Evolutionary conservation across 35 echinoderm and acorn worm genomes (phyloP).

Genomic region (Eucidaris tribuloides): DNA sequence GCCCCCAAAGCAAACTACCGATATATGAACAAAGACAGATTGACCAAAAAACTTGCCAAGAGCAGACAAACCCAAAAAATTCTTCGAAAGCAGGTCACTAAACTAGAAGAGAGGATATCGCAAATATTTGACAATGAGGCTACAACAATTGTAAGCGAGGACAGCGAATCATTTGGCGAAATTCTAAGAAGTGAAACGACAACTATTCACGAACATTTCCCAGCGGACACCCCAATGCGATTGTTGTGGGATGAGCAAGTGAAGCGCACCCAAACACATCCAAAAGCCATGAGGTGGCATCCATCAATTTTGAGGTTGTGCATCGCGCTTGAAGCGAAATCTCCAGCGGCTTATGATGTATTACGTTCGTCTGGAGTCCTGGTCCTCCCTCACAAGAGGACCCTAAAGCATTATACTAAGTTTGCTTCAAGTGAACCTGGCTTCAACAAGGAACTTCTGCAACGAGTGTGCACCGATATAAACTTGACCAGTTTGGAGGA

Average conservation of each 20-base stretch:
- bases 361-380: not conserved
- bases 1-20: not conserved
- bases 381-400: not conserved
- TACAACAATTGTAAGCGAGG: not conserved
- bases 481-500: not conserved
- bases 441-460: not conserved
- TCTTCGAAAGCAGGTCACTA: not conserved
- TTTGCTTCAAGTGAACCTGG: too few relatives aligned
- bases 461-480: not conserved
- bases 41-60: not conserved
- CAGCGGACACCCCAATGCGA: not conserved
- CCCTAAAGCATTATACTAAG: not conserved
- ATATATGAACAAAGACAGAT: not conserved
- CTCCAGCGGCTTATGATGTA: not conserved
- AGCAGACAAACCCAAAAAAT: not conserved
- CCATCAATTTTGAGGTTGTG: too few relatives aligned
- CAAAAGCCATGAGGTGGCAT: not conserved
- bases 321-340: not conserved
- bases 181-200: not conserved
- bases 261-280: not conserved
- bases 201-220: not conserved
- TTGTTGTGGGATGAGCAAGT: not conserved
- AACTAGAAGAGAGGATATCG: not conserved
- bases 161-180: not conserved
- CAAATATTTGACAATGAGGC: not conserved